A percentile compares a stretch with the other conserved stretches of the same genome.
Evolutionary conservation across 1,140 invertebrate species (phyloP).

Genomic region (Mesaphorura yosii): DNA sequence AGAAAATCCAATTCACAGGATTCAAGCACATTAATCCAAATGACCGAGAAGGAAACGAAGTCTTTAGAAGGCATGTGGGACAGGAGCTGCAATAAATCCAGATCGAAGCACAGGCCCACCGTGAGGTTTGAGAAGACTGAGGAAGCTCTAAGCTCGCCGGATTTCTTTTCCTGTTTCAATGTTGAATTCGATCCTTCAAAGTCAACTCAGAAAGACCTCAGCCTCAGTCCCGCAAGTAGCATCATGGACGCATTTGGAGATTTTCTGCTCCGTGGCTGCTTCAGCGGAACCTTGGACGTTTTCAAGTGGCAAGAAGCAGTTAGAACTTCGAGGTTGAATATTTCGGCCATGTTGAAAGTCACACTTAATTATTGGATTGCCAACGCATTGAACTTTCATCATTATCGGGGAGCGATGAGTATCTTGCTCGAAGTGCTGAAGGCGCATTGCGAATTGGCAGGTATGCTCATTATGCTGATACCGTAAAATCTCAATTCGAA

Average conservation of each 20-base stretch:
- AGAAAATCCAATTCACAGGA: too few relatives aligned
- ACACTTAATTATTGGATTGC: conserved; percentile 55
- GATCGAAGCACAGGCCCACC: conserved; percentile 10
- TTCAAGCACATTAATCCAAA: too few relatives aligned
- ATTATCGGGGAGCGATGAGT: conserved; percentile 38
- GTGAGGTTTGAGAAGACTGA: conserved; percentile 18
- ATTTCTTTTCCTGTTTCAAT: conserved; percentile 11
- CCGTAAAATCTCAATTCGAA: conserved; percentile 26
- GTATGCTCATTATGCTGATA: conserved; percentile 29
- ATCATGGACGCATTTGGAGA: not conserved
- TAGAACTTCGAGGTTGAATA: conserved; percentile 44
- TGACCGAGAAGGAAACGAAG: conserved; percentile 24
- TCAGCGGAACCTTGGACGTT: conserved; percentile 38
- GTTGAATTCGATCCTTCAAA: conserved; percentile 22
- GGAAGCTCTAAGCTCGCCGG: conserved; percentile 1
- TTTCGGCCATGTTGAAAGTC: conserved; percentile 49
- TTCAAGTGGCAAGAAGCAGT: conserved; percentile 41
- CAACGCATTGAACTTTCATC: conserved; percentile 34
- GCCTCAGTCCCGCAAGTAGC: not conserved
- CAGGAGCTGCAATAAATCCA: conserved; percentile 6
- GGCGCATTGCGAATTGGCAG: conserved; percentile 38
- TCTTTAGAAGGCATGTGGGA: conserved; percentile 14
- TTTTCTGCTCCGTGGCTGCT: conserved; percentile 49
- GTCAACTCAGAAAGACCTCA: not conserved
- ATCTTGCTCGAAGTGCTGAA: conserved; percentile 40